Percentiles rank a stretch among this genome's conserved stretches.
These are phyloP conservation scores for Cuniculus paca DNA, from an alignment of 2,797 vertebrate genomes.

Conservation along the genomic window DNA sequence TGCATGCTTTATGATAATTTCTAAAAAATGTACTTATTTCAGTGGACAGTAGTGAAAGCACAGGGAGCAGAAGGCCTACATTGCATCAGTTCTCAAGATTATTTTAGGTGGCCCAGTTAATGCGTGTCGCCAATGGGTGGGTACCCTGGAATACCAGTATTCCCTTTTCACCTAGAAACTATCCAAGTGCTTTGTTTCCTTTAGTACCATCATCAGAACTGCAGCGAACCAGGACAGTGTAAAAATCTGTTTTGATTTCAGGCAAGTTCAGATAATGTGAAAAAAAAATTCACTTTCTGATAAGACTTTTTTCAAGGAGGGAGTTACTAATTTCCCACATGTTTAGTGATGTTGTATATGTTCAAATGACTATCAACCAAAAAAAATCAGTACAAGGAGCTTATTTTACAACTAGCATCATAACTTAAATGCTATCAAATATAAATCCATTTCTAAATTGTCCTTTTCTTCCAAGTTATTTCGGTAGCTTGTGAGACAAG, in stretches of 20 bases:
- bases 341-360: background rate
- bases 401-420: background rate
- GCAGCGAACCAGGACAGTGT: background rate
- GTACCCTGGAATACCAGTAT: background rate
- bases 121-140: rapidly evolving
- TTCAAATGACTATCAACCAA: constrained; percentile 43
- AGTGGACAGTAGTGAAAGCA: background rate
- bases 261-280: background rate
- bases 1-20: background rate
- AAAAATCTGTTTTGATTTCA: constrained; percentile 2
- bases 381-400: constrained; percentile 17
- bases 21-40: constrained; percentile 15
- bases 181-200: background rate
- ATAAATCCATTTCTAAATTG: background rate
- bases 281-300: constrained; percentile 14
- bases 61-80: background rate
- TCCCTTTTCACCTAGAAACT: background rate
- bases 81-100: background rate
- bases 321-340: constrained; percentile 23
- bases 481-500: background rate
- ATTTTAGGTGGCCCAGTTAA: background rate
- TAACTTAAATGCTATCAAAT: background rate
- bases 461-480: background rate
- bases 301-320: background rate
- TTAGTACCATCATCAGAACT: too few species aligned